Evolutionary conservation across 2,797 vertebrate species (phyloP).

Genomic region (Agapornis canus): DNA sequence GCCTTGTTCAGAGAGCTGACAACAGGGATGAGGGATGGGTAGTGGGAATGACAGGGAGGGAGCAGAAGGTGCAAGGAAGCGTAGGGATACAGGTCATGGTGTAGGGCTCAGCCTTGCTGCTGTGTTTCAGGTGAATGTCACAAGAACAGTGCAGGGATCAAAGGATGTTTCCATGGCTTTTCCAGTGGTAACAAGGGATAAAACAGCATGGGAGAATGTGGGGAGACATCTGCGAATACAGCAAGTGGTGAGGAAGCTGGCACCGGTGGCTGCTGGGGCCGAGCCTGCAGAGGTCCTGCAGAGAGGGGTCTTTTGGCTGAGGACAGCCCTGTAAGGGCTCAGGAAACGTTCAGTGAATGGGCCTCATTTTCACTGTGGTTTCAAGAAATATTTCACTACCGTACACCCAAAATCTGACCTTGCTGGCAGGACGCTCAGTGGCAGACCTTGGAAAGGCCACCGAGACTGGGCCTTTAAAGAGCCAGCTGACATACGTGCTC

Average conservation of each 20-base stretch:
- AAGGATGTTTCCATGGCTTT: not conserved
- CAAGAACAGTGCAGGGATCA: not conserved
- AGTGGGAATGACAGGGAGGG: not conserved
- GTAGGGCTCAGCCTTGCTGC: not conserved
- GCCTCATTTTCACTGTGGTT: not conserved
- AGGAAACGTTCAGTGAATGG: not conserved
- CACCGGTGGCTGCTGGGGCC: not conserved
- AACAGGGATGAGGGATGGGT: not conserved
- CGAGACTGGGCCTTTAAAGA: not conserved
- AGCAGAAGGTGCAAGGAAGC: not conserved
- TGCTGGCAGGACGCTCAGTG: not conserved
- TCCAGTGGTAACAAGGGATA: not conserved
- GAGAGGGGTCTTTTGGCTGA: not conserved
- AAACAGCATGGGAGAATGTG: not conserved
- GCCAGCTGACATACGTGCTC: not conserved
- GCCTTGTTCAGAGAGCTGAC: not conserved
- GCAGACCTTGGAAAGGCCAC: not conserved
- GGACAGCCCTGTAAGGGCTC: not conserved
- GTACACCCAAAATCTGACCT: not conserved
- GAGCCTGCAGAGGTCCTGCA: not conserved
- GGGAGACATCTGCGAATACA: not conserved
- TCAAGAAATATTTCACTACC: not conserved
- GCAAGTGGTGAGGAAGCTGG: not conserved
- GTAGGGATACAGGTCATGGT: not conserved
- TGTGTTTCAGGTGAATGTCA: not conserved